Evolutionary conservation across 2,113 vertebrate species (phyloP).

Genomic region (Rhinoptilus africanus): DNA sequence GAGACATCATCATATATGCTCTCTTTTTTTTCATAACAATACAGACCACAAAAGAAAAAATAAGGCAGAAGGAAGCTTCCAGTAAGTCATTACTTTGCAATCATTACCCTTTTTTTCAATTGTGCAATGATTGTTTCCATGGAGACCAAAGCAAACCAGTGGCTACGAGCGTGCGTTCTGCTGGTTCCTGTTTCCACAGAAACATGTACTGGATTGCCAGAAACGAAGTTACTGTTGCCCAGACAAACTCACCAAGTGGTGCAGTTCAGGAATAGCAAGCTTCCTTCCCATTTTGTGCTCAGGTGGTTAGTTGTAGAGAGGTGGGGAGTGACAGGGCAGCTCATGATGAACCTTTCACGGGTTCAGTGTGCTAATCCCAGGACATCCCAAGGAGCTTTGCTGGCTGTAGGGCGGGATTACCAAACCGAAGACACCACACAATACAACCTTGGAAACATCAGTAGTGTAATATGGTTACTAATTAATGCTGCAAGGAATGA

Average conservation of each 20-base stretch:
- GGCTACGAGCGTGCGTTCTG: not conserved
- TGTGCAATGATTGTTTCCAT: constrained; percentile 42
- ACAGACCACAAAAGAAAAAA: not conserved
- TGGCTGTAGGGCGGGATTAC: not conserved
- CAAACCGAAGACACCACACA: rapidly evolving
- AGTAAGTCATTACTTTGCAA: constrained; percentile 41
- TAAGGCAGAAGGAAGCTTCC: constrained; percentile 4
- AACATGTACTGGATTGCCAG: constrained; percentile 13
- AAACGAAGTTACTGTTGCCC: not conserved
- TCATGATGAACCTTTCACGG: not conserved
- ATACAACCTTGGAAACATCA: not conserved
- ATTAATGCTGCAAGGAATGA: not conserved
- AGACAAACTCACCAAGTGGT: not conserved
- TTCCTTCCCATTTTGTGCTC: not conserved
- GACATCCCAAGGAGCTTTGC: not conserved
- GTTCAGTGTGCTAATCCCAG: not conserved
- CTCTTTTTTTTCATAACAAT: not conserved
- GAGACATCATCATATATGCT: not conserved
- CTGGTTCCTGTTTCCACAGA: constrained; percentile 56
- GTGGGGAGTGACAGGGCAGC: not conserved
- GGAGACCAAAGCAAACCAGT: constrained; percentile 31
- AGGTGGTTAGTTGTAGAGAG: rapidly evolving
- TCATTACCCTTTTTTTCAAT: not conserved
- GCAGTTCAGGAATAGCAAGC: not conserved
- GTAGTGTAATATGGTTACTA: not conserved